Conservation (phyloP, 2,797 vertebrate genomes). For the Sebastes taczanowskii region DNA sequence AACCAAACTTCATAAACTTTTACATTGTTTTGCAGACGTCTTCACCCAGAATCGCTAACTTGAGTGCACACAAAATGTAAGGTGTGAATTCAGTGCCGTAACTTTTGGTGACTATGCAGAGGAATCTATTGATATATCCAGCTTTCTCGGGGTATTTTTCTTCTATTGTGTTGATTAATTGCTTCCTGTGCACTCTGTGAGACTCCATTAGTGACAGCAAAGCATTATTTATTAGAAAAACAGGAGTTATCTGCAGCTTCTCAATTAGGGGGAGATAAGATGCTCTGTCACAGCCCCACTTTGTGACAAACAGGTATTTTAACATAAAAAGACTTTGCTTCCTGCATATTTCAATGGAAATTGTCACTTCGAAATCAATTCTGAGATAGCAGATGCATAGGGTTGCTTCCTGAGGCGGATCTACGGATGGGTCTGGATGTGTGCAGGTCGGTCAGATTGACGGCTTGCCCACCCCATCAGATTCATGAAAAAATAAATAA, state of each 20-base stretch:
- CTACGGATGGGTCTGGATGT: neutral
- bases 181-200: neutral
- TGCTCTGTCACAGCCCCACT: neutral
- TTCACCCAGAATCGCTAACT: neutral
- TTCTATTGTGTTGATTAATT: neutral
- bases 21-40: neutral
- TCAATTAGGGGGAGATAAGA: neutral
- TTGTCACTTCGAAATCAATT: neutral
- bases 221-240: neutral
- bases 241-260: neutral
- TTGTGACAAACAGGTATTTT: neutral
- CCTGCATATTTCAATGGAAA: neutral
- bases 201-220: slow-evolving; percentile 2
- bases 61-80: neutral
- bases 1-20: neutral
- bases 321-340: neutral
- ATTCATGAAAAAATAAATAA: neutral
- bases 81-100: neutral
- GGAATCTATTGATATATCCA: neutral
- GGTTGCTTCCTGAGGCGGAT: neutral
- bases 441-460: neutral
- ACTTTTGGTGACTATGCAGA: neutral
- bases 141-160: neutral
- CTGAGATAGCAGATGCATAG: neutral
- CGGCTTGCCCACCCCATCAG: neutral